phyloP scores from a whole-genome alignment of 1,140 invertebrate genomes.

The Nixonia krombeini region DNA sequence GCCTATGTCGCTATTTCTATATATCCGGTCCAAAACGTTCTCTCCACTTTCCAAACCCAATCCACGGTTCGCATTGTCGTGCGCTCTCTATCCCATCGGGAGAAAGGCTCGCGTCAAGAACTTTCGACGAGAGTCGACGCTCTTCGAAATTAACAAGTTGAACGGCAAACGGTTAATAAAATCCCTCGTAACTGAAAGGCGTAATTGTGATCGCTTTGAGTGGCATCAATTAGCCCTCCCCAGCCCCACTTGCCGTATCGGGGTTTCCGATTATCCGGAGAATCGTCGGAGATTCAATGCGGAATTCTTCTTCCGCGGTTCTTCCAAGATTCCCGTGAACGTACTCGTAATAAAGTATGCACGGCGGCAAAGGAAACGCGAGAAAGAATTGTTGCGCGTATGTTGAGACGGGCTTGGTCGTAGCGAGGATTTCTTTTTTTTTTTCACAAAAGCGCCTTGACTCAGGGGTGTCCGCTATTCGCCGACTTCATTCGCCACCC shows the following conservation, averaged over 20 bases:
- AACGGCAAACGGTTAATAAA: constrained; percentile 32
- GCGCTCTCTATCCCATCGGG: constrained; percentile 7
- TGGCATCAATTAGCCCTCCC: constrained; percentile 30
- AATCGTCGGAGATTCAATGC: too few relatives aligned
- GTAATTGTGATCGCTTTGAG: constrained; percentile 32
- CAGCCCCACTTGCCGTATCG: too few relatives aligned
- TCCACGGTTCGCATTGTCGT: constrained; percentile 57
- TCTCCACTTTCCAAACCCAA: constrained; percentile 54
- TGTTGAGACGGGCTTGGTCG: constrained; percentile 20
- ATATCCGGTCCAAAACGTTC: constrained; percentile 41
- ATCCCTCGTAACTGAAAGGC: constrained; percentile 19
- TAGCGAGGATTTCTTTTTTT: constrained; percentile 54
- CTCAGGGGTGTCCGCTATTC: constrained; percentile 27
- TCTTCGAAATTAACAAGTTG: constrained; percentile 29
- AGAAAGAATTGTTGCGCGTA: constrained; percentile 41
- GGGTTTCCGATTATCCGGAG: too few relatives aligned
- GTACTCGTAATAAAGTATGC: constrained; percentile 13
- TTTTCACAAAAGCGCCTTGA: too few relatives aligned
- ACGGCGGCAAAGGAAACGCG: constrained; percentile 12
- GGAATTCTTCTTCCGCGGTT: too few relatives aligned
- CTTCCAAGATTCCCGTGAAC: too few relatives aligned
- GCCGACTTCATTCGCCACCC: constrained; percentile 64
- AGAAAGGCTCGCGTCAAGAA: constrained; percentile 15
- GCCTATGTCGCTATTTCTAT: constrained; percentile 44
- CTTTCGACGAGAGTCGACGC: neutral